phyloP scores from a whole-genome alignment of 2,888 invertebrate species.

The Rhodophaea formosa region DNA sequence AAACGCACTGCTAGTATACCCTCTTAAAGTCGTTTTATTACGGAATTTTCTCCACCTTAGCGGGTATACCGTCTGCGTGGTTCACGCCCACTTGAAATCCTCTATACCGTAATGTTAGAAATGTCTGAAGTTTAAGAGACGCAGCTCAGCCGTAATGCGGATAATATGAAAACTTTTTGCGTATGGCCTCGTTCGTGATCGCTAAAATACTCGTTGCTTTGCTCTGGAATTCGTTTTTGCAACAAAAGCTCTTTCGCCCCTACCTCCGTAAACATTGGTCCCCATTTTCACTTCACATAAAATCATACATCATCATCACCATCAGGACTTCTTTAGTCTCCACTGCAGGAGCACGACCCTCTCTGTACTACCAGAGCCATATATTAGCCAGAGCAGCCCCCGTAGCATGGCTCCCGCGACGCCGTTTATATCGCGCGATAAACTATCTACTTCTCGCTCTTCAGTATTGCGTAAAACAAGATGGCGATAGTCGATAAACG shows the following conservation, averaged over 20 bases:
- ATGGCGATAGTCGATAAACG: too few species aligned
- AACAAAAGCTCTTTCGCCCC: background rate
- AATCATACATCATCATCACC: too few species aligned
- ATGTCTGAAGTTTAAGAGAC: background rate
- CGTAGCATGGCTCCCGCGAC: too few species aligned
- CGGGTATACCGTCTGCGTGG: background rate
- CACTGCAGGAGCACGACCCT: too few species aligned
- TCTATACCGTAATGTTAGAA: background rate
- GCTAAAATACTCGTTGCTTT: background rate
- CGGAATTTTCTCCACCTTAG: background rate
- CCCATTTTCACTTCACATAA: too few species aligned
- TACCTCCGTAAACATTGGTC: too few species aligned
- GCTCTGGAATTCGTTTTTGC: background rate
- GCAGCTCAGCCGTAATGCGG: background rate
- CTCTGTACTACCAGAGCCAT: too few species aligned
- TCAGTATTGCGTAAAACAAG: too few species aligned
- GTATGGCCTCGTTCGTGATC: background rate
- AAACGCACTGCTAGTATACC: background rate
- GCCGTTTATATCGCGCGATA: too few species aligned
- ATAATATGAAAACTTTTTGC: background rate
- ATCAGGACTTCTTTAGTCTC: too few species aligned
- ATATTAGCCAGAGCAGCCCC: too few species aligned
- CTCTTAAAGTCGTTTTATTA: background rate
- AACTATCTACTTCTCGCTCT: too few species aligned
- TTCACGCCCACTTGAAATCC: background rate